These are phyloP conservation scores for Romanomermis culicivorax DNA, from an alignment of 2,888 invertebrate genomes.

Conservation along the genomic window DNA sequence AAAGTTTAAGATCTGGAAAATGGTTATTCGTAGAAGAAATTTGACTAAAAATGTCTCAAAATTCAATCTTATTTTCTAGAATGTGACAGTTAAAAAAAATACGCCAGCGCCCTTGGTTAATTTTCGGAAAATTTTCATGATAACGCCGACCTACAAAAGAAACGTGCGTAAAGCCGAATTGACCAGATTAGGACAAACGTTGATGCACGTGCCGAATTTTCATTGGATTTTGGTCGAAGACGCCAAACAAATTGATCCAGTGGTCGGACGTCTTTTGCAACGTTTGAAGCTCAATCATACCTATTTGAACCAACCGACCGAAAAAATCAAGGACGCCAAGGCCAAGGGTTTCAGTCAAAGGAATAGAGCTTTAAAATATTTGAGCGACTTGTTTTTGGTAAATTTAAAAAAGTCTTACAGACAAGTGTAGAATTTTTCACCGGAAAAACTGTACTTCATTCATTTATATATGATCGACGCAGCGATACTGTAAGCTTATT, in stretches of 20 bases:
- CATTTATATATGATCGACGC: too few species aligned
- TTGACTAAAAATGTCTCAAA: too few species aligned
- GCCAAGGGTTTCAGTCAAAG: background rate
- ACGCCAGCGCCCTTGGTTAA: too few species aligned
- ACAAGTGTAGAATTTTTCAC: too few species aligned
- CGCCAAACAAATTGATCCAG: conserved; percentile 32
- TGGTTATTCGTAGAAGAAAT: too few species aligned
- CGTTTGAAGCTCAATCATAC: background rate
- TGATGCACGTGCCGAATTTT: conserved; percentile 61
- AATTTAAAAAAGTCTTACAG: too few species aligned
- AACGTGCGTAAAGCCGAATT: conserved; percentile 80
- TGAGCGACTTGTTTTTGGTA: background rate
- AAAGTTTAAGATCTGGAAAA: too few species aligned
- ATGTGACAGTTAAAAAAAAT: too few species aligned
- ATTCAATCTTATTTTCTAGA: too few species aligned
- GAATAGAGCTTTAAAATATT: background rate
- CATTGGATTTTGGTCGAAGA: conserved; percentile 89
- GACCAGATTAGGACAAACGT: conserved; percentile 61
- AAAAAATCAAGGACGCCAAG: background rate
- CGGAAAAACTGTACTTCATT: too few species aligned
- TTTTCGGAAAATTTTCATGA: conserved; percentile 51
- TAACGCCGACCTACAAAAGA: conserved; percentile 73
- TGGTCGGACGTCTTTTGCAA: conserved; percentile 13
- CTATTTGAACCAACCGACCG: conserved; percentile 18
- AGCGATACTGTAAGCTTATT: too few species aligned